These are phyloP conservation scores for Augochlorella aurata DNA, from an alignment of 2,888 invertebrate genomes.

Conservation along the genomic window DNA sequence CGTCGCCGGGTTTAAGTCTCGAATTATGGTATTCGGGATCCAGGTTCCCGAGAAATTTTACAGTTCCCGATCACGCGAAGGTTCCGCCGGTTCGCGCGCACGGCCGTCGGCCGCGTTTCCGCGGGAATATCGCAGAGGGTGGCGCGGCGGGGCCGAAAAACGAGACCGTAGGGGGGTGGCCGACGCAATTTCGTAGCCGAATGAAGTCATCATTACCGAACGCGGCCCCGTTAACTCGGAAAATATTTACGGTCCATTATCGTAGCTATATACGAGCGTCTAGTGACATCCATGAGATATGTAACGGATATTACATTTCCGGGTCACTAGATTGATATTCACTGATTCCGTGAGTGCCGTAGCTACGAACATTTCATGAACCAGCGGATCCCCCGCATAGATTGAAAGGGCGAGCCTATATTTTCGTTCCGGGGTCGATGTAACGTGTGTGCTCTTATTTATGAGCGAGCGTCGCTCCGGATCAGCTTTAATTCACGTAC, in stretches of 20 bases:
- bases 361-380: constrained; percentile 50
- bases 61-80: constrained; percentile 29
- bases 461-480: constrained; percentile 13
- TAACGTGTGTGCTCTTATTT: constrained; percentile 32
- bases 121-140: too few species aligned
- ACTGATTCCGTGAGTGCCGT: constrained; percentile 41
- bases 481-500: constrained; percentile 22
- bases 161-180: too few species aligned
- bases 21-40: constrained; percentile 14
- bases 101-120: too few species aligned
- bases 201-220: constrained; percentile 13
- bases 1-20: constrained; percentile 12
- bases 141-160: neutral
- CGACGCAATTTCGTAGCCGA: constrained; percentile 9
- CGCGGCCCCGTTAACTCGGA: neutral
- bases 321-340: constrained; percentile 64
- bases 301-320: constrained; percentile 68
- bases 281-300: constrained; percentile 60
- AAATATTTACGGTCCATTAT: constrained; percentile 62
- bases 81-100: neutral
- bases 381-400: constrained; percentile 28
- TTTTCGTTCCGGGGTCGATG: constrained; percentile 19
- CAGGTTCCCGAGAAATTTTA: constrained; percentile 19
- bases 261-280: constrained; percentile 48
- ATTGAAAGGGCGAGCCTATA: constrained; percentile 33